Percentiles rank a stretch among this genome's conserved stretches.
Conservation (phyloP, 2,797 vertebrate species). For the Microctenopoma lineatum region DNA sequence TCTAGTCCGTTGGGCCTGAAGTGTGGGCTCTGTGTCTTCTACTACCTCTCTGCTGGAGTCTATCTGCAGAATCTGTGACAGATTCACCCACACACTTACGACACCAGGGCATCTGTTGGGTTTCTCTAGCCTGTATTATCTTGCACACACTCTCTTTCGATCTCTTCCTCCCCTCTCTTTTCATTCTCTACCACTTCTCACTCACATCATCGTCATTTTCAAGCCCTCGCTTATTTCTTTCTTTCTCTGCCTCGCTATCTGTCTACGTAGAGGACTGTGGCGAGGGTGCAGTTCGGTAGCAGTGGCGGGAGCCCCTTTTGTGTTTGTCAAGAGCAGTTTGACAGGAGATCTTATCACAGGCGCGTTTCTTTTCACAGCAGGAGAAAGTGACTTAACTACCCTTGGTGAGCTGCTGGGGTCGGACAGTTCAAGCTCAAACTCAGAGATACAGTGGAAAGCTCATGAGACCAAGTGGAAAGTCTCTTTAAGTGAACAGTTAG, state of each 20-base stretch:
- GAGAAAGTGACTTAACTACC: constrained; percentile 32
- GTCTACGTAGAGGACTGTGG: constrained; percentile 19
- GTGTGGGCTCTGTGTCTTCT: constrained; percentile 12
- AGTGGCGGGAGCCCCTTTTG: constrained; percentile 36
- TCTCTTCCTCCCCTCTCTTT: not conserved
- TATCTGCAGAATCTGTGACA: constrained; percentile 40
- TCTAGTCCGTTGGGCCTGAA: constrained; percentile 14
- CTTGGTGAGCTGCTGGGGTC: constrained; percentile 12
- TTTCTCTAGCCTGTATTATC: constrained; percentile 37
- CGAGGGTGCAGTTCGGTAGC: constrained; percentile 24
- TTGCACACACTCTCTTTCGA: constrained; percentile 5
- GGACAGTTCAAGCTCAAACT: constrained; percentile 34
- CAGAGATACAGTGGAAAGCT: constrained; percentile 33
- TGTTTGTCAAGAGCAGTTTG: constrained; percentile 57
- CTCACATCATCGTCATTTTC: constrained; percentile 5
- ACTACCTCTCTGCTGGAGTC: constrained; percentile 7
- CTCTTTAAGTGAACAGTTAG: constrained; percentile 29
- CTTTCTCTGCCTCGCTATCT: constrained; percentile 6
- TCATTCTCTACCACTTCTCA: constrained; percentile 20
- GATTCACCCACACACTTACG: constrained; percentile 26
- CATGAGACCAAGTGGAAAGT: constrained; percentile 16
- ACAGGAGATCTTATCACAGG: constrained; percentile 52
- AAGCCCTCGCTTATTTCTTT: no score
- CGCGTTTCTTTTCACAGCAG: constrained; percentile 24
- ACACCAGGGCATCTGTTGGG: constrained; percentile 4